These are phyloP conservation scores for Morus bassanus DNA, from an alignment of 2,797 vertebrate species.

Conservation along the genomic window DNA sequence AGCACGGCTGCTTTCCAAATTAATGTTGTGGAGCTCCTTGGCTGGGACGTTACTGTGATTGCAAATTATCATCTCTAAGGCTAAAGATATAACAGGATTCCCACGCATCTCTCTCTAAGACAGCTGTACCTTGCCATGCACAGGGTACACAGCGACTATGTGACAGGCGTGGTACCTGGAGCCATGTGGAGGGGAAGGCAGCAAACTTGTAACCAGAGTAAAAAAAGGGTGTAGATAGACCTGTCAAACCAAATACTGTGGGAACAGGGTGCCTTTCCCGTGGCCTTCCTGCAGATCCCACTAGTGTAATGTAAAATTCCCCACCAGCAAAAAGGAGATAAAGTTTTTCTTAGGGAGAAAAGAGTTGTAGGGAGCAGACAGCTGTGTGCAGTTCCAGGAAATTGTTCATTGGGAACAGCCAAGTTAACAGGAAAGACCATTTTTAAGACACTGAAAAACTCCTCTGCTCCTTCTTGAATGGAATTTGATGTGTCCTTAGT, in stretches of 20 bases:
- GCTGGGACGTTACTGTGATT: background rate
- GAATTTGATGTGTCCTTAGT: background rate
- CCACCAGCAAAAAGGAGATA: background rate
- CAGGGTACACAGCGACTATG: fast-evolving
- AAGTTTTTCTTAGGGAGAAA: background rate
- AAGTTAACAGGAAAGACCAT: background rate
- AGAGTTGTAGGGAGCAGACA: background rate
- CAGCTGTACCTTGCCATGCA: background rate
- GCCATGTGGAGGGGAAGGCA: background rate
- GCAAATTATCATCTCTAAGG: background rate
- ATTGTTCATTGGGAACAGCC: background rate
- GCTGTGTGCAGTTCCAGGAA: background rate
- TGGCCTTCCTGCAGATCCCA: background rate
- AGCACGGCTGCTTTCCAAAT: background rate
- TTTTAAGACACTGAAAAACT: background rate
- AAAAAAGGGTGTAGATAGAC: background rate
- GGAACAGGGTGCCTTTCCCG: background rate
- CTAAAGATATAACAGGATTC: background rate
- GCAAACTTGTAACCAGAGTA: background rate
- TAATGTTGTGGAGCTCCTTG: background rate
- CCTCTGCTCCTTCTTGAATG: background rate
- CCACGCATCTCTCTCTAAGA: background rate
- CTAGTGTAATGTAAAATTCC: background rate
- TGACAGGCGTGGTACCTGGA: background rate
- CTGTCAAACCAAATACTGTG: background rate